Evolutionary conservation across 2,888 invertebrate genomes (phyloP), one percentile per base, ranked within the genome.

Genomic region (Acronicta psi): DNA sequence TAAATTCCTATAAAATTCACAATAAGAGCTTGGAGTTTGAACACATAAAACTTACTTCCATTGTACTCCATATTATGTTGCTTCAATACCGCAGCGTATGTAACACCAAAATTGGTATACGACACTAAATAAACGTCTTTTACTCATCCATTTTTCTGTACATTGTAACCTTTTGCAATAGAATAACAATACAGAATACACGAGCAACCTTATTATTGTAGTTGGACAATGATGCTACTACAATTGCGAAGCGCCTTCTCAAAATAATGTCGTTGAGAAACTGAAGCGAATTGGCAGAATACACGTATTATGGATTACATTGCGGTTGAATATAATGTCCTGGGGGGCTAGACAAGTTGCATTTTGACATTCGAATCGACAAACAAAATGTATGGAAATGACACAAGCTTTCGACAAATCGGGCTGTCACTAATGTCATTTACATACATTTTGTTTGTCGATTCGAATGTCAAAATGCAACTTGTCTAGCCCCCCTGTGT

Each of bases 241-340:
- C 9, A 23, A 53, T 75, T 77, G 56, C 78, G 53, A 50, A 58
- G 58, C 29, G 18, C 23, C 53, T 41, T 53, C 56, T 66, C 66
- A 75, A 76, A 34, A 69, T 77, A 73, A 73, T 62, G 57, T 23
- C 58, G 50, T 34, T 82, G 71, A 54, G 77, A 49, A 83, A 83
- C 72, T 72, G 67, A 60, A 56, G 66, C 76, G 69, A 83, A 83
- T 81, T 64, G 52, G 40, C 66, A 59, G 62, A 74, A 58, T 43
- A 60, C 42, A 34, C 29, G 31, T 78, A 71, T 64, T 70, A 59
- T 68, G 41, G 47, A 40, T 68, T 45, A 56, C 49, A 70, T 72
- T 74, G 69, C 31, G 10, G 43, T 49, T 18, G 41, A 72, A 31
- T 59, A 49, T 34, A 38, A 40, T 54, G 73, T 50, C 53, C 53